These are phyloP conservation scores for Cheilosia vulpina DNA, from an alignment of 2,888 invertebrate genomes.

Conservation along the genomic window DNA sequence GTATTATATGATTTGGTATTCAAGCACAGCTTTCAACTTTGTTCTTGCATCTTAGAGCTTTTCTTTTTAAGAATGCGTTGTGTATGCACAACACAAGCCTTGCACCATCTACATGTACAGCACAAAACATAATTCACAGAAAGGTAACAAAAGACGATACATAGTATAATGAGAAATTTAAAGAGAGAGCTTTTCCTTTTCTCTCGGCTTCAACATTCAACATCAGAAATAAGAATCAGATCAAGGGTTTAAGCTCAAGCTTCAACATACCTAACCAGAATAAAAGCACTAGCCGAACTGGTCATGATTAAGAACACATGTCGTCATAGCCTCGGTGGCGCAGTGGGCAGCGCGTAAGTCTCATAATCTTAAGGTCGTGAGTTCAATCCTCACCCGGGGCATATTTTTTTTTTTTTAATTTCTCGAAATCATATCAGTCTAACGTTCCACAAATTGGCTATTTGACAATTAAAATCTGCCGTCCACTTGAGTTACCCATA, in stretches of 20 bases:
- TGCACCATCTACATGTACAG: too few relatives aligned
- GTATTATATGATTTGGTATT: too few relatives aligned
- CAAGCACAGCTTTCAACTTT: too few relatives aligned
- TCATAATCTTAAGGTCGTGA: slow-evolving; percentile 82
- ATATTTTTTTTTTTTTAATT: slow-evolving; percentile 73
- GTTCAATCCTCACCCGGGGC: slow-evolving; percentile 82
- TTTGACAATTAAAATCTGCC: slow-evolving; percentile 2
- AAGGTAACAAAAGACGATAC: too few relatives aligned
- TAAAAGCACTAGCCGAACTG: slow-evolving; percentile 1
- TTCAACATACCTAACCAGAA: not conserved
- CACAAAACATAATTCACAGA: too few relatives aligned
- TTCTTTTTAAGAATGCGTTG: too few relatives aligned
- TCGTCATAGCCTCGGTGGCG: slow-evolving; percentile 79
- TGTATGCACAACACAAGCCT: too few relatives aligned
- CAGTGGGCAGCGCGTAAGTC: slow-evolving; percentile 82
- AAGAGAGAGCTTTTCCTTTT: not conserved
- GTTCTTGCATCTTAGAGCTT: too few relatives aligned
- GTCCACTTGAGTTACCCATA: not conserved
- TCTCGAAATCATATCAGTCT: not conserved
- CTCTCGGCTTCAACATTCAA: too few relatives aligned
- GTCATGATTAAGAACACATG: not conserved
- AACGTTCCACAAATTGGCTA: not conserved
- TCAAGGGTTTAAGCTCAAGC: not conserved
- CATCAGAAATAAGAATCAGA: too few relatives aligned
- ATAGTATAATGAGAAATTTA: not conserved